Evolutionary conservation across 53 echinoderm and acorn worm genomes (phyloP).

Genomic region (Echinometra lucunter): DNA sequence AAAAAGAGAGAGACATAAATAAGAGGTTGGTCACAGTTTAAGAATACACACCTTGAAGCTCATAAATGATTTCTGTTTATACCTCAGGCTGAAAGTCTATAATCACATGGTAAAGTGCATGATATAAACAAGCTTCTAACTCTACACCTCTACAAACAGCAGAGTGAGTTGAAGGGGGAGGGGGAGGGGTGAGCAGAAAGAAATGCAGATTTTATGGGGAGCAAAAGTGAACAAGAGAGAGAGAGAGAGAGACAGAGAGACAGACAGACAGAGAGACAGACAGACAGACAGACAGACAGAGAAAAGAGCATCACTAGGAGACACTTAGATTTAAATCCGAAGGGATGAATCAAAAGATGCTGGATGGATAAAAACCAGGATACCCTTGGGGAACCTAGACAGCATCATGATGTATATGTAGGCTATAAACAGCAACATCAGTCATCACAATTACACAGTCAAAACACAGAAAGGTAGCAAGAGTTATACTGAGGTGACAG

Average conservation of each 20-base stretch:
- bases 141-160: too few relatives aligned
- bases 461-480: neutral
- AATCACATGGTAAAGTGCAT: conserved; percentile 1
- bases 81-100: conserved; percentile 21
- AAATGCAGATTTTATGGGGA: too few relatives aligned
- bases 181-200: neutral
- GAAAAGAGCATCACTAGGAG: neutral
- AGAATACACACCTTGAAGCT: conserved; percentile 25
- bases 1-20: neutral
- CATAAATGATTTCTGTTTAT: neutral
- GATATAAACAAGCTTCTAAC: conserved; percentile 29
- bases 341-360: neutral
- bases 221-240: neutral
- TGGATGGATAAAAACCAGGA: neutral
- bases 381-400: neutral
- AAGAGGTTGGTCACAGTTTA: neutral
- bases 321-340: neutral
- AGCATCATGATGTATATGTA: neutral
- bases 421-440: neutral
- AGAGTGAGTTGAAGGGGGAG: neutral
- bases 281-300: neutral
- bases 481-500: neutral
- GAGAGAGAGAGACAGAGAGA: neutral
- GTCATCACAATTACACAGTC: neutral
- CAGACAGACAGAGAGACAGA: neutral